Base-by-base conservation (phyloP, 2,888 invertebrate genomes). In the Cyaniris semiargus region DNA sequence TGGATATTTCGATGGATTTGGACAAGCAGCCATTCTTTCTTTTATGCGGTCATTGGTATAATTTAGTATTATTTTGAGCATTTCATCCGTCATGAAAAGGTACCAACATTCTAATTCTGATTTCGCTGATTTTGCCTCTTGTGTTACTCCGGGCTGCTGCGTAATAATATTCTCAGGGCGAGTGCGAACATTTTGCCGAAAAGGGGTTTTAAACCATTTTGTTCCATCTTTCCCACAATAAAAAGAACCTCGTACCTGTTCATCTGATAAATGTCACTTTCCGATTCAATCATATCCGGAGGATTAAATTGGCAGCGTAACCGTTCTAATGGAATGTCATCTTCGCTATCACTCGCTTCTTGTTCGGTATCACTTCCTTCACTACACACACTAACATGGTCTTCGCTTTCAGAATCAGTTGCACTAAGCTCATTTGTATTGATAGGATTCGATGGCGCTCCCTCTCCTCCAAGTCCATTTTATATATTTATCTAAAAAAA, bases 121-220 rank as follows among this genome's bases (percentile, higher is more conserved):
- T 44, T 76, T 60, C n/a, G 66, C 66, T 31, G 13, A 18, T 66
- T 66, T 31, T 44, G 44, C 76, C 15, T 21, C 21, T 34, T 23
- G n/a, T 38, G 15, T 74, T 18, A 74, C 74, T 21, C 74, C 74
- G 15, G 74, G 53, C 15, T 31, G 18, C 10, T 74, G 15, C 21
- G 44, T 38, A 44, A 74, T 74, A 44, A 74, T 74, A 44, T 74
- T 74, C 48, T 74, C 44, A 74, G 74, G 38, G n/a, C 74, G 15
- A 44, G 21, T 74, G 15, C 74, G 74, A 44, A 74, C 44, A 18
- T 21, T 38, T 48, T 74, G 74, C 18, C 48, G 15, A 74, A 38
- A 38, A 74, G 18, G 21, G 38, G 31, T 21, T 74, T 74, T 74
- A 44, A 38, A 74, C 74, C 74, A 74, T 74, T 38, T 74, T 18